A percentile compares a stretch with the other conserved stretches of the same genome.
Conservation (phyloP, 1,140 invertebrate genomes). For the Onthophagus taurus region DNA sequence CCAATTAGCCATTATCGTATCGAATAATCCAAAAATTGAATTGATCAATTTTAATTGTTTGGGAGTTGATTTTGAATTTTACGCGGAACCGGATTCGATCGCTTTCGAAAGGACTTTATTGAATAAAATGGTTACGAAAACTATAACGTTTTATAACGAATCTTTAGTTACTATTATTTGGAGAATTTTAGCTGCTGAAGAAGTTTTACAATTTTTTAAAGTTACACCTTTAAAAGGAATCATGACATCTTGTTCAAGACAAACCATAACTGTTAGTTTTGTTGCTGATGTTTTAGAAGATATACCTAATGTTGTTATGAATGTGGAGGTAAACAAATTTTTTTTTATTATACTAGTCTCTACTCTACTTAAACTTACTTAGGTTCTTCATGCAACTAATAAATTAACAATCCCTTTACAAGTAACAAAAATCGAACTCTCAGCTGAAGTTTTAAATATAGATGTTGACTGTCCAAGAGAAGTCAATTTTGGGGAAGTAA, state of each 20-base stretch:
- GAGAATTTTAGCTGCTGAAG: constrained; percentile 18
- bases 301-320: too few relatives aligned
- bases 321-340: too few relatives aligned
- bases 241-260: constrained; percentile 15
- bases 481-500: constrained; percentile 19
- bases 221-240: constrained; percentile 19
- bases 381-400: constrained; percentile 24
- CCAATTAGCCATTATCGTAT: constrained; percentile 20
- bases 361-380: too few relatives aligned
- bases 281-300: constrained; percentile 14
- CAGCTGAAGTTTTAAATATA: constrained; percentile 20
- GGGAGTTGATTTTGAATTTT: constrained; percentile 20
- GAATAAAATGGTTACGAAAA: constrained; percentile 16
- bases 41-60: constrained; percentile 17
- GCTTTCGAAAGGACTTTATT: constrained; percentile 26
- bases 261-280: constrained; percentile 20
- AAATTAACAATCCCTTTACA: not conserved
- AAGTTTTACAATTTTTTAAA: constrained; percentile 16
- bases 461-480: constrained; percentile 13
- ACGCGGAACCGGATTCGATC: constrained; percentile 21
- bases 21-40: constrained; percentile 29
- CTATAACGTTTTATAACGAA: constrained; percentile 21
- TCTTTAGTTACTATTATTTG: constrained; percentile 24
- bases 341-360: too few relatives aligned
- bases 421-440: constrained; percentile 10